phyloP scores from a whole-genome alignment of 2,113 vertebrate genomes.

The Anoura caudifer region DNA sequence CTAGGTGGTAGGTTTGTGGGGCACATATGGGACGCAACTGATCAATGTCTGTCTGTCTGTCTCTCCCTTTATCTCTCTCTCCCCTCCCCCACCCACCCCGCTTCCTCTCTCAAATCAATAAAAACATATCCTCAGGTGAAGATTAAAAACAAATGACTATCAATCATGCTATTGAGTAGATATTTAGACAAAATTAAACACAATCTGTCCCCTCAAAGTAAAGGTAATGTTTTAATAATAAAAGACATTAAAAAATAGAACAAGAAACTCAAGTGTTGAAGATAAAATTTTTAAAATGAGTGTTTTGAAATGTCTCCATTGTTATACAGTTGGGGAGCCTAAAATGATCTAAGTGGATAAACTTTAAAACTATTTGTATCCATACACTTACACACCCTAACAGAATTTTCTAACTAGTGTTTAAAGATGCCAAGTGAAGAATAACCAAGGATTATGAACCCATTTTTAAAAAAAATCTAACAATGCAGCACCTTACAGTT shows the following conservation, averaged over 20 bases:
- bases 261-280: not conserved
- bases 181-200: not conserved
- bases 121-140: too few species aligned
- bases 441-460: not conserved
- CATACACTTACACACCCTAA: not conserved
- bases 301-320: not conserved
- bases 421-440: slow-evolving; percentile 2
- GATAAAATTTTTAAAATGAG: not conserved
- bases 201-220: not conserved
- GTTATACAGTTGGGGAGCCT: not conserved
- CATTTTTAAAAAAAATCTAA: not conserved
- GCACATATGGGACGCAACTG: too few species aligned
- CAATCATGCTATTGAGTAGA: not conserved
- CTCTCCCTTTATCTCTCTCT: too few species aligned
- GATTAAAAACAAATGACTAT: not conserved
- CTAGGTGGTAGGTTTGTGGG: too few species aligned
- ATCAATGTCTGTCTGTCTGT: too few species aligned
- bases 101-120: too few species aligned
- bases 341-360: not conserved
- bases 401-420: slow-evolving; percentile 13
- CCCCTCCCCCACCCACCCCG: too few species aligned
- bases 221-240: slow-evolving; percentile 1
- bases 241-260: slow-evolving; percentile 7
- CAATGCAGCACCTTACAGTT: not conserved
- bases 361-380: not conserved